These are phyloP conservation scores for Neogale vison DNA, from an alignment of 2,113 vertebrate genomes.

Conservation along the genomic window DNA sequence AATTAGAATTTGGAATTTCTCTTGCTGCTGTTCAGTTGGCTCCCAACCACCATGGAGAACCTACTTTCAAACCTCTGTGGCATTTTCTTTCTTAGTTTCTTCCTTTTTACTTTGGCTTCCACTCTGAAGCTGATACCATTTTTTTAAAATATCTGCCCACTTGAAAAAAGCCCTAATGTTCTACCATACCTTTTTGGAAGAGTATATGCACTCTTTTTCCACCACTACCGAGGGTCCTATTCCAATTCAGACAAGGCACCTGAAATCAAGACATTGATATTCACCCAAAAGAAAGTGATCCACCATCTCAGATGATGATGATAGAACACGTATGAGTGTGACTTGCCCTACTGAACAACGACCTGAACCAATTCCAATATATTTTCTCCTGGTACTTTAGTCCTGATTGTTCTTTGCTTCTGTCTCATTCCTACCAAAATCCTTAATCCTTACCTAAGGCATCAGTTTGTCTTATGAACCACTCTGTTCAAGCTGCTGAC, in stretches of 20 bases:
- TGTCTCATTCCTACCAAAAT: background rate
- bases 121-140: background rate
- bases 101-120: background rate
- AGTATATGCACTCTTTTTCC: background rate
- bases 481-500: background rate
- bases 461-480: background rate
- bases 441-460: background rate
- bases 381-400: background rate
- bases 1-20: background rate
- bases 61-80: background rate
- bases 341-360: background rate
- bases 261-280: background rate
- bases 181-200: background rate
- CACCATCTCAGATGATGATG: background rate
- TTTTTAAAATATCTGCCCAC: background rate
- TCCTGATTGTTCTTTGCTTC: background rate
- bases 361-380: background rate
- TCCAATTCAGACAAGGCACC: background rate
- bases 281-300: background rate
- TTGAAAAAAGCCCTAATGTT: background rate
- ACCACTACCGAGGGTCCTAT: background rate
- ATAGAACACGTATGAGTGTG: background rate
- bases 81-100: conserved; percentile 8
- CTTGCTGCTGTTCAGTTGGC: background rate
- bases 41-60: background rate